Evolutionary conservation across 1,140 invertebrate genomes (phyloP).

Genomic region (Druon quercuslanigerum): DNA sequence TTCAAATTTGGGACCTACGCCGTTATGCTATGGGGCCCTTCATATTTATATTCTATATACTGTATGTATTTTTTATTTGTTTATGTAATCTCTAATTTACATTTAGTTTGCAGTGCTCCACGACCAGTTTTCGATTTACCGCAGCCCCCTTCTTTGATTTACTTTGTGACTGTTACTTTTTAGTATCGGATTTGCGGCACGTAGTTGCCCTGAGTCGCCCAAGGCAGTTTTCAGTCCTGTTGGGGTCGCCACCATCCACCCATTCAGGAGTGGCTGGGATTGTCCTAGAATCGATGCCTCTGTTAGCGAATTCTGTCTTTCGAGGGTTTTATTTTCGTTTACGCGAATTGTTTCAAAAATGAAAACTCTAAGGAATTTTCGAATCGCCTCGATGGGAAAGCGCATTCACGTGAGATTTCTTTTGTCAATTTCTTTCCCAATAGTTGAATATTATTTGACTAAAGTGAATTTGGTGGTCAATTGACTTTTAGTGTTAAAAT

Average conservation of each 20-base stretch:
- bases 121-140: neutral
- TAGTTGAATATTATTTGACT: neutral
- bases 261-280: slow-evolving; percentile 3
- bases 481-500: too few species aligned
- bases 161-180: slow-evolving; percentile 7
- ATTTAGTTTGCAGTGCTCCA: too few species aligned
- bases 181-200: slow-evolving; percentile 18
- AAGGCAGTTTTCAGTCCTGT: slow-evolving; percentile 2
- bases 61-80: too few species aligned
- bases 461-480: neutral
- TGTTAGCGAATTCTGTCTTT: slow-evolving; percentile 15
- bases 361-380: slow-evolving; percentile 5
- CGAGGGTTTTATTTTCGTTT: neutral
- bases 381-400: neutral
- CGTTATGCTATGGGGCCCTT: too few species aligned
- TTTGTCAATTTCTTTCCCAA: neutral
- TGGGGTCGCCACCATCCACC: neutral
- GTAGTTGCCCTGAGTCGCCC: slow-evolving; percentile 5
- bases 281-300: slow-evolving; percentile 37
- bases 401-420: slow-evolving; percentile 11
- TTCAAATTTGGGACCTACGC: too few species aligned
- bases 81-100: too few species aligned
- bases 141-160: neutral
- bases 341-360: slow-evolving; percentile 4
- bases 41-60: too few species aligned